Base-by-base conservation (phyloP, 2,113 vertebrate genomes). In the Garra rufa region DNA sequence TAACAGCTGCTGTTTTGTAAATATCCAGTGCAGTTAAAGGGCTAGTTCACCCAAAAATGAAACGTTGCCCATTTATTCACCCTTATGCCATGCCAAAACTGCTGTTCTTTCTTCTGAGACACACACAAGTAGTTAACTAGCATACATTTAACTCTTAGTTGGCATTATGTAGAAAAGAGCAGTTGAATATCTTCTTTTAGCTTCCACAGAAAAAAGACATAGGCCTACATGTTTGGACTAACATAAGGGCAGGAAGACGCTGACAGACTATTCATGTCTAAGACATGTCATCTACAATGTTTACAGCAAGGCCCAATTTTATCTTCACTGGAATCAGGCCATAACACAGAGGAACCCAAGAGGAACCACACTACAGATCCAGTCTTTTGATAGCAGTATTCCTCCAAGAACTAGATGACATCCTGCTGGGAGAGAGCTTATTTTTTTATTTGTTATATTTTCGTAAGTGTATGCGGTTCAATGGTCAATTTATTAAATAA, bases 401-500 rank as follows among this genome's bases (percentile, higher is more conserved):
- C 63, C 13, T 81, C 8, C 80, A 41, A 50, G 19, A 52, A 41
- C 44, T 70, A 52, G 44, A 81, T 55, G 28, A 55, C 44, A 52
- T 55, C 46, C 65, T 70, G 65, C 28, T 50, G 59, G 26, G 61
- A 65, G 78, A 41, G 59, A 81, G 78, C 10, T 52, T 69, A 69
- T 81, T 67, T 38, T n/a, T 1, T 10, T 19, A 3, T 73, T 48
- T 9, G 46, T 52, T 75, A n/a, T 21, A 55, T 76, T 76, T 38
- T 69, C 61, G 3, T 19, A 17, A 19, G 43, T 9, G 13, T 34
- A 84, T 71, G 50, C 61, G 9, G 81, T 69, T 79, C 70, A 81
- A 28, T 24, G 55, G 65, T 83, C 76, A 86, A 57, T 87, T 76
- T 81, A 85, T 46, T 67, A 71, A 83, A 65, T 83, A 83, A 86